These are phyloP conservation scores for Falco rusticolus DNA, from an alignment of 2,797 vertebrate species.

Conservation along the genomic window DNA sequence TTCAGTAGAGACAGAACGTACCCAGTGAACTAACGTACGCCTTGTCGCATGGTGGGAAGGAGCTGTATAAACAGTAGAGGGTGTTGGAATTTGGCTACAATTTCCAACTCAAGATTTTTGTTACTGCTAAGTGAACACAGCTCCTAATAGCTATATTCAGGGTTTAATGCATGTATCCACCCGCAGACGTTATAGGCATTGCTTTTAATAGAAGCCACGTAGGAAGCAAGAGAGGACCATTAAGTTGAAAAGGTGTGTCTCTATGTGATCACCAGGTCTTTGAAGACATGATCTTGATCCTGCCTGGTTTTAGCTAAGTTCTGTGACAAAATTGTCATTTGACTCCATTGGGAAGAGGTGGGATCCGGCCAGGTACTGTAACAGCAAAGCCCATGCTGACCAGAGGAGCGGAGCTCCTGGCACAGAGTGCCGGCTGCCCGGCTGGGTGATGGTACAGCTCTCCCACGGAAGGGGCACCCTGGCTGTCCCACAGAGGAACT, in stretches of 20 bases:
- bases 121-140: constrained; percentile 55
- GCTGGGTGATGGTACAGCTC: not conserved
- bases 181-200: constrained; percentile 34
- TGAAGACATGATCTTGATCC: not conserved
- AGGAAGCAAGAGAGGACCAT: constrained; percentile 44
- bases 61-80: constrained; percentile 65
- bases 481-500: not conserved
- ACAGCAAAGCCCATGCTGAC: not conserved
- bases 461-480: not conserved
- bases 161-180: constrained; percentile 45
- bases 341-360: not conserved
- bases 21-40: constrained; percentile 45
- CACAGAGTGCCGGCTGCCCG: not conserved
- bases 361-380: not conserved
- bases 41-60: constrained; percentile 66
- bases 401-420: not conserved
- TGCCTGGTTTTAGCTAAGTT: not conserved
- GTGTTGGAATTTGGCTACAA: constrained; percentile 70
- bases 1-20: constrained; percentile 66
- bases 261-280: not conserved
- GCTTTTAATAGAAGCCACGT: constrained; percentile 32
- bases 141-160: constrained; percentile 62
- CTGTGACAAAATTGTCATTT: not conserved
- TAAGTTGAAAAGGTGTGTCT: constrained; percentile 27
- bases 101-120: constrained; percentile 56